phyloP scores from a whole-genome alignment of 2,888 invertebrate species.

The Clusia tigrina region DNA sequence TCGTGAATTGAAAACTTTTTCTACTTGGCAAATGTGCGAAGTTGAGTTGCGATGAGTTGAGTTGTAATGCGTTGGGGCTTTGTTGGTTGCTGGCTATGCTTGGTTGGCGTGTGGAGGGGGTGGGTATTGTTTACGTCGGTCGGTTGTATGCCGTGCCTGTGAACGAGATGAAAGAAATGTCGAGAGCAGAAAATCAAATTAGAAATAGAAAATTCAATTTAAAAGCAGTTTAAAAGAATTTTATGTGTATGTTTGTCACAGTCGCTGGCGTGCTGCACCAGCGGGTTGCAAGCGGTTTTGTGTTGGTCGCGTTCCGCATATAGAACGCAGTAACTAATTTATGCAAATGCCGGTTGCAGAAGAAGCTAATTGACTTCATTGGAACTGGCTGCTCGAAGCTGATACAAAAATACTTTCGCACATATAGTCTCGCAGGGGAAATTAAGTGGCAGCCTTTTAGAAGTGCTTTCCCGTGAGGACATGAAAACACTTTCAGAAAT shows the following conservation, averaged over 20 bases:
- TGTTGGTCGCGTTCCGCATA: neutral
- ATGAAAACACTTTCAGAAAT: too few relatives aligned
- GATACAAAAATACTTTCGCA: too few relatives aligned
- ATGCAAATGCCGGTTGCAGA: neutral
- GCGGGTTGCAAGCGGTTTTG: neutral
- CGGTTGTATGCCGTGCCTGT: neutral
- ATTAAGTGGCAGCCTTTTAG: too few relatives aligned
- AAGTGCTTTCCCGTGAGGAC: too few relatives aligned
- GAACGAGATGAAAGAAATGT: constrained; percentile 7
- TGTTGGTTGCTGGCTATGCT: neutral
- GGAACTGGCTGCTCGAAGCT: too few relatives aligned
- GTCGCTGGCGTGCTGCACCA: neutral
- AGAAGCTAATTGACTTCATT: neutral
- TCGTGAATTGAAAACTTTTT: constrained; percentile 21
- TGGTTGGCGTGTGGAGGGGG: neutral
- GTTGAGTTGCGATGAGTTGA: neutral
- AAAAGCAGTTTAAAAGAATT: constrained; percentile 6
- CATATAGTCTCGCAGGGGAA: too few relatives aligned
- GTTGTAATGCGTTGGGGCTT: neutral
- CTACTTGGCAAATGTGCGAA: neutral
- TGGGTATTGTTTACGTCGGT: constrained; percentile 14
- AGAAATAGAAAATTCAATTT: constrained; percentile 27
- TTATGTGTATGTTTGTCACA: neutral
- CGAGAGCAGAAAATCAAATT: constrained; percentile 20
- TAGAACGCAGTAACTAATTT: neutral